Evolutionary conservation across 2,113 vertebrate species (phyloP).

Genomic region (Spea bombifrons): DNA sequence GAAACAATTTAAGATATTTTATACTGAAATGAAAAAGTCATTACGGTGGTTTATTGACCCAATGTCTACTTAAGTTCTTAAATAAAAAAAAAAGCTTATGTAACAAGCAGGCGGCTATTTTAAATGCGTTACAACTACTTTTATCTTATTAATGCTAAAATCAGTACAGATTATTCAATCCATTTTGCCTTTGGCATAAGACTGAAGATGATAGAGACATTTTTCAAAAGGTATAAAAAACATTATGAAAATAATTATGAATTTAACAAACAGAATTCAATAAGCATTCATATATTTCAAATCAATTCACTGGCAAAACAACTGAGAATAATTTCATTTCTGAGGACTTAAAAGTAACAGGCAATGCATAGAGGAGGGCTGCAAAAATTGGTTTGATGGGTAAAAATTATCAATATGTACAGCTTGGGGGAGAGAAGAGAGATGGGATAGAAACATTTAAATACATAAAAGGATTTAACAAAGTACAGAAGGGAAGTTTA

Average conservation of each 20-base stretch:
- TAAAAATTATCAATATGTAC: no score
- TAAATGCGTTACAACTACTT: background rate
- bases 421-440: no score
- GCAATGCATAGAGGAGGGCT: background rate
- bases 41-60: slow-evolving; percentile 24
- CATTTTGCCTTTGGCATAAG: background rate
- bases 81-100: background rate
- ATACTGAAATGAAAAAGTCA: background rate
- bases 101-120: background rate
- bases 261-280: background rate
- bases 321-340: background rate
- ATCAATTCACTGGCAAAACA: background rate
- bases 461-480: no score
- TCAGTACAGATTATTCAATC: background rate
- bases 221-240: background rate
- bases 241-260: background rate
- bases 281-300: background rate
- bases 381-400: no score
- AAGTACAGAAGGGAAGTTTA: no score
- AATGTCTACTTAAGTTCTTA: slow-evolving; percentile 6
- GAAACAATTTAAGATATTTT: no score
- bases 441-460: no score
- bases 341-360: background rate
- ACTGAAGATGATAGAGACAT: background rate
- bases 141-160: background rate